Conservation (phyloP, 2,888 invertebrate genomes). For the Drosophila anomelani region DNA sequence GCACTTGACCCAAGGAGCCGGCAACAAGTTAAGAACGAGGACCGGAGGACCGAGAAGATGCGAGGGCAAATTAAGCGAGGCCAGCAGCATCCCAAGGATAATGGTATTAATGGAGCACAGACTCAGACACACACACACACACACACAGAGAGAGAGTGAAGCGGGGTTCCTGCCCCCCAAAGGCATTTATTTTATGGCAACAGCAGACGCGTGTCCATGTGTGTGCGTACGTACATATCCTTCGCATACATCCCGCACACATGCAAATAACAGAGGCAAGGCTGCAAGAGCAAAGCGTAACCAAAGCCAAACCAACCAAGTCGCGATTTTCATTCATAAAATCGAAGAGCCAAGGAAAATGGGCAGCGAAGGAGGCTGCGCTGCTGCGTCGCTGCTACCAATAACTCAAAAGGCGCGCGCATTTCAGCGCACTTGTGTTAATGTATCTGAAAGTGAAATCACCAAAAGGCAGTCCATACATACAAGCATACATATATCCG, state of each 20-base stretch:
- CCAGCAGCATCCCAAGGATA: constrained; percentile 61
- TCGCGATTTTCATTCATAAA: constrained; percentile 79
- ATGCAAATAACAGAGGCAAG: constrained; percentile 58
- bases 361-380: constrained; percentile 37
- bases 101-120: constrained; percentile 64
- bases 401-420: constrained; percentile 79
- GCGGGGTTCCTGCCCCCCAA: constrained; percentile 62
- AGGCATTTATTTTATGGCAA: constrained; percentile 71
- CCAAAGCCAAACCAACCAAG: constrained; percentile 62
- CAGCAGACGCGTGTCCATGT: constrained; percentile 44
- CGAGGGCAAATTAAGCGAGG: constrained; percentile 55
- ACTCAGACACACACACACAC: constrained; percentile 15
- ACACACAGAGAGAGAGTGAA: constrained; percentile 10
- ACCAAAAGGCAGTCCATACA: constrained; percentile 71
- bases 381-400: constrained; percentile 63
- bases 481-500: constrained; percentile 57
- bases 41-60: constrained; percentile 54
- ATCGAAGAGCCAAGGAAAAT: constrained; percentile 78
- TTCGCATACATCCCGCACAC: constrained; percentile 45
- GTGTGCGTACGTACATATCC: constrained; percentile 38
- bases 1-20: constrained; percentile 69
- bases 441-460: constrained; percentile 76
- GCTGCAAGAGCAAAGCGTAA: constrained; percentile 54
- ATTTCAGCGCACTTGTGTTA: constrained; percentile 72
- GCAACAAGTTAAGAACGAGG: constrained; percentile 62